Percentiles rank a stretch among this genome's conserved stretches.
Evolutionary conservation across 2,113 vertebrate species (phyloP).

Genomic region (Pheucticus melanocephalus): DNA sequence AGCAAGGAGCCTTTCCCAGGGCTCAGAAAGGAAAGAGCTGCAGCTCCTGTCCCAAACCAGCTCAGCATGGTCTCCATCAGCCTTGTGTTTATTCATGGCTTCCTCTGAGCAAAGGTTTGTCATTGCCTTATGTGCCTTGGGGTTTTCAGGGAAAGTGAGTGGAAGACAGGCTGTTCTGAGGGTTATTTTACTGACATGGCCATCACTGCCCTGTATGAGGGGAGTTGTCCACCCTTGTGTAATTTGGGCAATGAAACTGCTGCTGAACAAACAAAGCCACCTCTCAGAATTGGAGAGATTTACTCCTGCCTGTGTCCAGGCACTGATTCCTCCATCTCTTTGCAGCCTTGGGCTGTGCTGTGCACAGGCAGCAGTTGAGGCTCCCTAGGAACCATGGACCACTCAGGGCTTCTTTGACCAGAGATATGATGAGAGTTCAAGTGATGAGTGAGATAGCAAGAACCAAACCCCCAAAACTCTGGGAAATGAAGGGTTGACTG

Average conservation of each 20-base stretch:
- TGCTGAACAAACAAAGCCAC: neutral
- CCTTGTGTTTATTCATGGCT: neutral
- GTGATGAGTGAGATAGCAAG: neutral
- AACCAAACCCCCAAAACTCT: neutral
- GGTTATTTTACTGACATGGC: neutral
- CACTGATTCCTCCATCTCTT: neutral
- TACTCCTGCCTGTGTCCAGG: neutral
- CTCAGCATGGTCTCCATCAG: accelerated
- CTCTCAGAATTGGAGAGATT: neutral
- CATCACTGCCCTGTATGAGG: neutral
- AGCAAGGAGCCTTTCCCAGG: neutral
- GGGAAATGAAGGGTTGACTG: neutral
- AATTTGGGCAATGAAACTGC: neutral
- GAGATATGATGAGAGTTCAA: neutral
- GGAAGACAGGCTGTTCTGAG: neutral
- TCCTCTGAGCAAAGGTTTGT: neutral
- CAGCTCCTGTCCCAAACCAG: neutral
- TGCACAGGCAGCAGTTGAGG: neutral
- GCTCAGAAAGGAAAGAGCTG: neutral
- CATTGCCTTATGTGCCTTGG: neutral
- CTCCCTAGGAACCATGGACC: neutral
- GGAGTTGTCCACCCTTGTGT: neutral
- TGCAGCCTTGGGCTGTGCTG: neutral
- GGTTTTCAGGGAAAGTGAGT: neutral
- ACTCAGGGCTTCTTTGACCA: neutral